Evolutionary conservation across 1,140 invertebrate genomes (phyloP), one percentile per base, ranked within the genome.

Genomic region (Halyomorpha halys): DNA sequence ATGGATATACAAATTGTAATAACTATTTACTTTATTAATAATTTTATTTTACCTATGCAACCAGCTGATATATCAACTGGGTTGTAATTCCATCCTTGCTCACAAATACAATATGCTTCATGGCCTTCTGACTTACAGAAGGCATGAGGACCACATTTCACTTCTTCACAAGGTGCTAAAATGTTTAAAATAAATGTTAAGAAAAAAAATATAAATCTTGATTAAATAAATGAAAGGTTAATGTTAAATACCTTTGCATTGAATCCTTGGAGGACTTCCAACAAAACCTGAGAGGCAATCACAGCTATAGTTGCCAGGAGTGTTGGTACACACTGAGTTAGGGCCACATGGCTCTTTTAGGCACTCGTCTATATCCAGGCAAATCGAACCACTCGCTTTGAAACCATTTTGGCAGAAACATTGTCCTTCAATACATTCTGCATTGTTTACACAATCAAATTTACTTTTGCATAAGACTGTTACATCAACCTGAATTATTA

Each of bases 381-480:
- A 74, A 19, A 65, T 60, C 0, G 89, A 84, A 45, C 86, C 85
- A 59, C 82, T 81, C 1, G 90, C 84, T 67, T 87, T 82, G 74
- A 96, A 96, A 15, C 91, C 90, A 68, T 89, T 82, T 72, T 89
- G 85, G 71, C 94, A 98, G 75, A 90, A 90, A 74, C 94, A 98
- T 72, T 90, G 89, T 61, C 83, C 84, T 70, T 92, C 86, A 44
- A 89, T 81, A 71, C 91, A 95, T 74, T 91, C 87, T 0, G 90
- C 91, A 74, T 94, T 93, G 73, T 91, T 93, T 18, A 90, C 90
- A 72, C 91, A 95, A 71, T 94, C 90, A 70, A 91, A 93, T 70
- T 94, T 91, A 5, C 84, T 84, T 77, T 85, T 85, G 71, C 91
- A 95, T n/a, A 88, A 75, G 11, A 87, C 87, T 61, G 85, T 88